A percentile compares a stretch with the other conserved stretches of the same genome.
These are phyloP conservation scores for Chaenogobius annularis DNA, from an alignment of 2,113 vertebrate genomes.

Conservation along the genomic window DNA sequence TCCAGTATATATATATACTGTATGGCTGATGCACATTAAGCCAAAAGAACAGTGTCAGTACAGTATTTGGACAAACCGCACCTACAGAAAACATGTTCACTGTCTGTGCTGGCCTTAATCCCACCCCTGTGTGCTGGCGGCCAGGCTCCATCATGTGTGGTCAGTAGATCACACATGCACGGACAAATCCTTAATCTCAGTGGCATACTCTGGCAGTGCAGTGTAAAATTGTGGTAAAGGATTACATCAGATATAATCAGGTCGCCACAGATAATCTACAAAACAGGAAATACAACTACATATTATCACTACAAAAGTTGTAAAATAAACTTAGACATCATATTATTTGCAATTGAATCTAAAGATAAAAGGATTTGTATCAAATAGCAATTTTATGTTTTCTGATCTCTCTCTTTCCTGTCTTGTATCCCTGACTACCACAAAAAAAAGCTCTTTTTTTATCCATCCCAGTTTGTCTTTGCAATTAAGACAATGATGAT, in stretches of 20 bases:
- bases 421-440: not conserved
- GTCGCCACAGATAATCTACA: conserved; percentile 10
- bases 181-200: conserved; percentile 44
- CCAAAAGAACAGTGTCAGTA: not conserved
- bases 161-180: conserved; percentile 26
- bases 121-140: not conserved
- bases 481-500: not conserved
- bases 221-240: conserved; percentile 43
- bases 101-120: conserved; percentile 27
- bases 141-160: conserved; percentile 27
- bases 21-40: too few relatives aligned
- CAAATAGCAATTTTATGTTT: not conserved
- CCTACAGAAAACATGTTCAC: not conserved
- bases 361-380: too few relatives aligned
- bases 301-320: not conserved
- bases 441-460: not conserved
- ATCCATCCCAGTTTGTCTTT: not conserved
- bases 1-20: too few relatives aligned
- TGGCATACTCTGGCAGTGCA: conserved; percentile 31
- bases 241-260: conserved; percentile 38
- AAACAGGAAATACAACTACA: conserved; percentile 6
- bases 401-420: not conserved
- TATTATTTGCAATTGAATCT: not conserved
- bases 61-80: not conserved
- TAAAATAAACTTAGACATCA: not conserved